Evolutionary conservation across 2,888 invertebrate genomes (phyloP).

Genomic region (Erpobdella octoculata): DNA sequence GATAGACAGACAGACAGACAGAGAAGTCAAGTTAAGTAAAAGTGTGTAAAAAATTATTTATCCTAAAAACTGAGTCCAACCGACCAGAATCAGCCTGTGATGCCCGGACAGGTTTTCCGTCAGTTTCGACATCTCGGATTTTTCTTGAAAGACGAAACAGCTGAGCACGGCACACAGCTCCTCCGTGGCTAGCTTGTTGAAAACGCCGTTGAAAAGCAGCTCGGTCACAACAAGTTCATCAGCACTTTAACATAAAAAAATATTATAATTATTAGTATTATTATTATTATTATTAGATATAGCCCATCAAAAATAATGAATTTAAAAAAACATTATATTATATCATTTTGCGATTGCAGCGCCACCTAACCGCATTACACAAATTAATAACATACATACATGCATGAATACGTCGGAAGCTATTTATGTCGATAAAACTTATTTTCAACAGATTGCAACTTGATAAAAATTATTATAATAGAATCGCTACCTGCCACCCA

Average conservation of each 20-base stretch:
- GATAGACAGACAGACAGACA: too few relatives aligned
- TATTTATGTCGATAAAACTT: too few relatives aligned
- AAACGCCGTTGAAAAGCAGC: constrained; percentile 92
- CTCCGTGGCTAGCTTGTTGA: constrained; percentile 66
- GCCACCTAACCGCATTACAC: too few relatives aligned
- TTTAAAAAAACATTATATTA: background rate
- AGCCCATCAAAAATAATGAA: background rate
- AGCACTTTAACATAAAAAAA: constrained; percentile 54
- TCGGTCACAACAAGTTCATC: constrained; percentile 94
- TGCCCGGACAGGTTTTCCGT: constrained; percentile 81
- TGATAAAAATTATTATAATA: too few relatives aligned
- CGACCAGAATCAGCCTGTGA: constrained; percentile 72
- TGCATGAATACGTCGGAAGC: too few relatives aligned
- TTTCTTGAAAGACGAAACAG: constrained; percentile 64
- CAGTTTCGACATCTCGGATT: constrained; percentile 71
- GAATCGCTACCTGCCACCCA: too few relatives aligned
- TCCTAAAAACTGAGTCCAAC: background rate
- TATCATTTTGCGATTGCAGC: too few relatives aligned
- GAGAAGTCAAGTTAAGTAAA: background rate
- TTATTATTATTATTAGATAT: background rate
- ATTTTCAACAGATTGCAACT: too few relatives aligned
- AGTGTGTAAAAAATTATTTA: background rate
- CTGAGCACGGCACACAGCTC: constrained; percentile 60
- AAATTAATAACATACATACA: too few relatives aligned
- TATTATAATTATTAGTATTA: too few relatives aligned